These are phyloP conservation scores for Helostoma temminkii DNA, from an alignment of 2,797 vertebrate genomes.

Conservation along the genomic window DNA sequence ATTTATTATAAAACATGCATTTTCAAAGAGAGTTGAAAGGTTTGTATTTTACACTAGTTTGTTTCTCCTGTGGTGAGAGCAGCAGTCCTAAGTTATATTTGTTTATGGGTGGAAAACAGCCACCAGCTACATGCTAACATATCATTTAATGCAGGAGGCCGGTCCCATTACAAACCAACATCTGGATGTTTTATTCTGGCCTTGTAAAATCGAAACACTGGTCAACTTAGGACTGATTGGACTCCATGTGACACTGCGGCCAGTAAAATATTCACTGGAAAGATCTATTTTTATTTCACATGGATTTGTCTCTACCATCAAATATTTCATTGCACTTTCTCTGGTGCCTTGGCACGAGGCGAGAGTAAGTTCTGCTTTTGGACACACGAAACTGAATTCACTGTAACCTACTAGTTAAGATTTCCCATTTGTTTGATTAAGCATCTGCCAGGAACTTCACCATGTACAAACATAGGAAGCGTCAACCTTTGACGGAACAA, in stretches of 20 bases:
- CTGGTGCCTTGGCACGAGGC: slow-evolving; percentile 58
- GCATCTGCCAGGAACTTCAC: slow-evolving; percentile 37
- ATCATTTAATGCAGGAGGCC: slow-evolving; percentile 5
- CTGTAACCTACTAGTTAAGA: slow-evolving; percentile 47
- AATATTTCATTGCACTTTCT: slow-evolving; percentile 22
- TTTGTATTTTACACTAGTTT: slow-evolving; percentile 35
- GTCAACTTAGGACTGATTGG: slow-evolving; percentile 24
- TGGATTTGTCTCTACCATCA: slow-evolving; percentile 25
- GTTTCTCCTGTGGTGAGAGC: slow-evolving; percentile 30
- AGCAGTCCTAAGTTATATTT: slow-evolving; percentile 28
- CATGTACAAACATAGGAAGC: slow-evolving; percentile 34
- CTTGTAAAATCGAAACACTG: slow-evolving; percentile 16
- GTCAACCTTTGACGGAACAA: slow-evolving; percentile 43
- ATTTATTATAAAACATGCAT: slow-evolving; percentile 75
- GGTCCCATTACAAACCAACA: slow-evolving; percentile 24
- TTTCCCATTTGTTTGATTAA: slow-evolving; percentile 23
- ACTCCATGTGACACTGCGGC: slow-evolving; percentile 2
- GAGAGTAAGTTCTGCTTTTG: slow-evolving; percentile 36
- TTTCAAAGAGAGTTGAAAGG: slow-evolving; percentile 54
- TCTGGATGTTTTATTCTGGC: slow-evolving; percentile 23
- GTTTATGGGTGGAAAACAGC: slow-evolving; percentile 20
- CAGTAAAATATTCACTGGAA: slow-evolving; percentile 28
- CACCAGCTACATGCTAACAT: slow-evolving; percentile 25
- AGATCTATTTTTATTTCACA: slow-evolving; percentile 11
- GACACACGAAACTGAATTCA: slow-evolving; percentile 44